These are phyloP conservation scores for Drosophila setosimentum DNA, from an alignment of 2,888 invertebrate genomes.

Conservation along the genomic window DNA sequence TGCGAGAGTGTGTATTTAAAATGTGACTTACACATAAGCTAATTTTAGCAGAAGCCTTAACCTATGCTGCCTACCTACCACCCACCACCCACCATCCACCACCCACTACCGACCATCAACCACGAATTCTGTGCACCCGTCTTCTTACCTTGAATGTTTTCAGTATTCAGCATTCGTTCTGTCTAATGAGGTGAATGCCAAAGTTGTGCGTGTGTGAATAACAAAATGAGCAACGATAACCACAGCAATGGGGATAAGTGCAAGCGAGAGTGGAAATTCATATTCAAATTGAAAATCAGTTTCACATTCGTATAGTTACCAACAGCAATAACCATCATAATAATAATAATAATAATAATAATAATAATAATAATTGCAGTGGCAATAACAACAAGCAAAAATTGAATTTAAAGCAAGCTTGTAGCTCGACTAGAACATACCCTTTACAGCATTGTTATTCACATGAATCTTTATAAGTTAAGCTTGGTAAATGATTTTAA, in stretches of 20 bases:
- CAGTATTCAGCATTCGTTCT: conserved; percentile 14
- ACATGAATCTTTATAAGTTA: not conserved
- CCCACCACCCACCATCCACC: not conserved
- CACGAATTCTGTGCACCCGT: not conserved
- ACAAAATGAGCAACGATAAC: conserved; percentile 9
- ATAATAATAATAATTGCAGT: conserved; percentile 15
- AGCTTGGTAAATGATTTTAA: not conserved
- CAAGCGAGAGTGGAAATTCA: conserved; percentile 11
- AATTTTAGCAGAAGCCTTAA: conserved; percentile 54
- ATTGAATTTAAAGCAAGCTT: not conserved
- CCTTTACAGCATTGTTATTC: not conserved
- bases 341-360: conserved; percentile 20
- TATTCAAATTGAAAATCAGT: conserved; percentile 8
- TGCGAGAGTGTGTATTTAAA: conserved; percentile 8
- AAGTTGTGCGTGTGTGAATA: conserved; percentile 8
- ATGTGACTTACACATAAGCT: conserved; percentile 59
- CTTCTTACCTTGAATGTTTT: conserved; percentile 1
- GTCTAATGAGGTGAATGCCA: conserved; percentile 31
- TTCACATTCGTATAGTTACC: conserved; percentile 4
- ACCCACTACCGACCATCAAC: not conserved
- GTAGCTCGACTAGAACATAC: not conserved
- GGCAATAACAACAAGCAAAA: conserved; percentile 1
- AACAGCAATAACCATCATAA: conserved; percentile 5
- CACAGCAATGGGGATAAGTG: not conserved
- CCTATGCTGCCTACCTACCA: conserved; percentile 10